Evolutionary conservation across 2,888 invertebrate species (phyloP), one percentile per base, ranked within the genome.

Genomic region (Subacronicta megacephala): DNA sequence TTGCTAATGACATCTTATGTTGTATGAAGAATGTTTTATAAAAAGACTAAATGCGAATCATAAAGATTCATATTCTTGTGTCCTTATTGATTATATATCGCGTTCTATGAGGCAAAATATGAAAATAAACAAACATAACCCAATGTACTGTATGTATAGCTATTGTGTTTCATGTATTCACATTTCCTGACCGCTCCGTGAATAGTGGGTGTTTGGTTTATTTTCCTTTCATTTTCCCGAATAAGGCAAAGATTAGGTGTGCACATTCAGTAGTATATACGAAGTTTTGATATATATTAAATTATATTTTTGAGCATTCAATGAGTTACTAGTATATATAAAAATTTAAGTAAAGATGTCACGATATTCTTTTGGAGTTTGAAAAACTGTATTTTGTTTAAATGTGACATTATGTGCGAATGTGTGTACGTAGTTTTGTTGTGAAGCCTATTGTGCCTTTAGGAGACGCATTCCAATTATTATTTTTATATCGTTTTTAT

Each of bases 401-500:
- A 33, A 29, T 37, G 17, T 56, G 33, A 35, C 29, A 16, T 35
- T 41, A 26, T 31, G 23, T 46, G 18, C 13, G 52, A 52, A 17
- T 43, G 40, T 45, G n/a, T 16, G 15, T 47, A 38, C 16, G 52
- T 53, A 36, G 16, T 36, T 62, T 55, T 44, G 47, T 53, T 61
- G 62, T 69, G 44, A 61, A 66, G 62, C 41, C 45, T 33, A 54
- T 57, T 49, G 62, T 73, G 77, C 77, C 74, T 74, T 74, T 73
- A 76, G 35, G 37, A 72, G 66, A 73, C 70, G 66, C 83, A 84
- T 85, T 85, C 83, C 84, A 77, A 69, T 62, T 40, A 59, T 67
- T 58, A 61, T 58, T 62, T 65, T 63, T 73, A 54, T 62, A 54
- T 57, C 53, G 59, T 53, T 70, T 63, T 53, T 77, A 70, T 72